These are phyloP conservation scores for Himalopsyche tibetana DNA, from an alignment of 2,888 invertebrate species.

Conservation along the genomic window DNA sequence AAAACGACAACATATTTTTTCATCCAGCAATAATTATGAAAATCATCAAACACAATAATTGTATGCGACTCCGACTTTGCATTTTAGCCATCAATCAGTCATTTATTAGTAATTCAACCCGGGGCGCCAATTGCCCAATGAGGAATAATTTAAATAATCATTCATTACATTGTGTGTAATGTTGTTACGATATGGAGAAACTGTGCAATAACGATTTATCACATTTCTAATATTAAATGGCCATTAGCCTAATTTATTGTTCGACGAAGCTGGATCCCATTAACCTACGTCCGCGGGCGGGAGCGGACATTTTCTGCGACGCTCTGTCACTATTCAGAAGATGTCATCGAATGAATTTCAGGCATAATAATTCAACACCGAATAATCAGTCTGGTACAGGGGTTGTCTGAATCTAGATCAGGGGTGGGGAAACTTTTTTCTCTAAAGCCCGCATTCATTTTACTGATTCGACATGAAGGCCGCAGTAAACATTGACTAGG, in stretches of 20 bases:
- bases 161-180: slow-evolving; percentile 21
- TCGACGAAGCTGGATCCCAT: not conserved
- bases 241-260: slow-evolving; percentile 15
- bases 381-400: too few species aligned
- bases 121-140: slow-evolving; percentile 8
- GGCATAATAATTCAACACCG: too few species aligned
- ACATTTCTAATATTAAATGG: slow-evolving; percentile 18
- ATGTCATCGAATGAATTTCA: too few species aligned
- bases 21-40: too few species aligned
- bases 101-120: not conserved
- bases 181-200: slow-evolving; percentile 15
- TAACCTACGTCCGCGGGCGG: not conserved
- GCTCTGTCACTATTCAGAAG: too few species aligned
- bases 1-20: too few species aligned
- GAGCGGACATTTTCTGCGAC: too few species aligned
- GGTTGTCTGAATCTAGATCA: too few species aligned
- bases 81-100: slow-evolving; percentile 2
- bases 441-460: too few species aligned
- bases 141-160: slow-evolving; percentile 17
- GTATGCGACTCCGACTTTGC: not conserved
- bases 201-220: slow-evolving; percentile 24
- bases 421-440: too few species aligned
- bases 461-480: too few species aligned
- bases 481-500: too few species aligned
- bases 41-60: not conserved